phyloP scores from a whole-genome alignment of 2,113 vertebrate species.

The Chamaetylas fuelleborni region DNA sequence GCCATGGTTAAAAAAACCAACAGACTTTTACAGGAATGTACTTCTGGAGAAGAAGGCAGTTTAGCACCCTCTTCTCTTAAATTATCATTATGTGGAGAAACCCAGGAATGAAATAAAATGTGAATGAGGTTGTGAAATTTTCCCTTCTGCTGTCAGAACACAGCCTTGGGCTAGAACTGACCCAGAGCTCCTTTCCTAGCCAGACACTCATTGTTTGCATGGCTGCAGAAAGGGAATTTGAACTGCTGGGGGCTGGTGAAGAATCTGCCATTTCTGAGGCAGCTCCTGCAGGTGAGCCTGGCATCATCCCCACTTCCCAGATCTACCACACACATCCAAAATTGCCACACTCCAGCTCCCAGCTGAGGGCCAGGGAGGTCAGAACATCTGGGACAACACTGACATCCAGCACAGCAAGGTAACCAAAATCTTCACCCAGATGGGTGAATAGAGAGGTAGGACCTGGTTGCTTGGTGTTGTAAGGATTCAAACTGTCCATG shows the following conservation, averaged over 20 bases:
- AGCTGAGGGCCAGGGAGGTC: background rate
- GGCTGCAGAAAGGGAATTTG: background rate
- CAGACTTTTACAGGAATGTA: background rate
- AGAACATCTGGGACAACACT: background rate
- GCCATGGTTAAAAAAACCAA: background rate
- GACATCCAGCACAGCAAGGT: background rate
- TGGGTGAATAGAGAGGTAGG: background rate
- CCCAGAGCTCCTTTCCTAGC: background rate
- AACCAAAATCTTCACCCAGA: background rate
- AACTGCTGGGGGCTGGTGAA: background rate
- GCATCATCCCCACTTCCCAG: background rate
- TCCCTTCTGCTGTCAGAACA: background rate
- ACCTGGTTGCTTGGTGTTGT: background rate
- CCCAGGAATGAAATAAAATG: background rate
- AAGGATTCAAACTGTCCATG: background rate
- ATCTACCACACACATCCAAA: fast-evolving
- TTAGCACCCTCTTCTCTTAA: background rate
- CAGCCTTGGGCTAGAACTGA: background rate
- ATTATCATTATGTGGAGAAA: background rate
- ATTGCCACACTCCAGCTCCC: background rate
- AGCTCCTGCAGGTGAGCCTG: background rate
- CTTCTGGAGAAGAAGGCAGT: background rate
- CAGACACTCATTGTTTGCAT: background rate
- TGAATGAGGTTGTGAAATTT: background rate
- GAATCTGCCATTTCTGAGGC: background rate